A percentile compares a stretch with the other conserved stretches of the same genome.
Evolutionary conservation across 2,888 invertebrate species (phyloP).

Genomic region (Agrotis ipsilon): DNA sequence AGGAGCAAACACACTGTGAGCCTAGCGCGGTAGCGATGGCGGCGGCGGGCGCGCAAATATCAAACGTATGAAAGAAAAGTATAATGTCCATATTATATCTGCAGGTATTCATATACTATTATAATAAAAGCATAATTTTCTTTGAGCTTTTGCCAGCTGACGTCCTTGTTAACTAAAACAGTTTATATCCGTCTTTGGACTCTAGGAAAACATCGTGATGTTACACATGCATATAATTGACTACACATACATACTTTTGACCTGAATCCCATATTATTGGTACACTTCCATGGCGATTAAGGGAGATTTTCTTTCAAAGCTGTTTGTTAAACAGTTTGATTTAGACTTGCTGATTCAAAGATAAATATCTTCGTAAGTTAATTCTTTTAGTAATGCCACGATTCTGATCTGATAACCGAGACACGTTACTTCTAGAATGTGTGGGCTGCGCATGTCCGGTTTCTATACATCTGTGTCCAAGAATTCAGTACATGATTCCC

Average conservation of each 20-base stretch:
- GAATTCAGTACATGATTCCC: too few relatives aligned
- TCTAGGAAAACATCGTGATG: background rate
- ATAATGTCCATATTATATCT: too few relatives aligned
- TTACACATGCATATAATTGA: slow-evolving; percentile 33
- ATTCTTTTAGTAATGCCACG: slow-evolving; percentile 47
- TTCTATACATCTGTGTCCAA: background rate
- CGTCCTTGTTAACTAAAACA: too few relatives aligned
- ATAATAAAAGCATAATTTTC: too few relatives aligned
- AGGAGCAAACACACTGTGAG: too few relatives aligned
- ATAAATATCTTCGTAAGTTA: slow-evolving; percentile 50
- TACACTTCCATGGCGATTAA: slow-evolving; percentile 28
- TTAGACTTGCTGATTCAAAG: slow-evolving; percentile 53
- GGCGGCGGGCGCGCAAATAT: too few relatives aligned
- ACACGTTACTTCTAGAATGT: slow-evolving; percentile 41
- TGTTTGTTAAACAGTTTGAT: slow-evolving; percentile 16
- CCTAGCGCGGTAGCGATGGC: too few relatives aligned
- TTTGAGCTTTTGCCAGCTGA: too few relatives aligned
- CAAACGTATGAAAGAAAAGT: too few relatives aligned
- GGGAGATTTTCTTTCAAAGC: slow-evolving; percentile 8
- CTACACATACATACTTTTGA: slow-evolving; percentile 18
- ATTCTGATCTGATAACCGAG: slow-evolving; percentile 32
- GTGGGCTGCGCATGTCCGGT: slow-evolving; percentile 7
- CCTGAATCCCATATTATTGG: slow-evolving; percentile 29
- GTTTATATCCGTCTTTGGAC: background rate
- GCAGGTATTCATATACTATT: too few relatives aligned